Percentiles rank a stretch among this genome's conserved stretches.
These are phyloP conservation scores for Lissocephala sabroskyi DNA, from an alignment of 2,888 invertebrate species.

Conservation along the genomic window DNA sequence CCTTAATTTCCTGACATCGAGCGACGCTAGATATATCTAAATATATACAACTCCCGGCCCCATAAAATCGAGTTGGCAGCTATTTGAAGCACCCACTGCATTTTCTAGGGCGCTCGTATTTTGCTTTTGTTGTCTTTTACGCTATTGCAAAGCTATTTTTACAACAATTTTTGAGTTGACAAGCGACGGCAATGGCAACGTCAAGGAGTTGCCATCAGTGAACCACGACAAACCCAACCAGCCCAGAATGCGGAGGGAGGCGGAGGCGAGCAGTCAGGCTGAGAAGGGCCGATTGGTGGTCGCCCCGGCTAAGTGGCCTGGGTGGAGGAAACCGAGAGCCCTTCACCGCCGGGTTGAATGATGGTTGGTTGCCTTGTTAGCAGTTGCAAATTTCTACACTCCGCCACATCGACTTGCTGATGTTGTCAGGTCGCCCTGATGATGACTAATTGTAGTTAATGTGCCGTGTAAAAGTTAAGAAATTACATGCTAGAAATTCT, in stretches of 20 bases:
- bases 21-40: too few relatives aligned
- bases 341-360: too few relatives aligned
- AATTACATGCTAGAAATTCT: too few relatives aligned
- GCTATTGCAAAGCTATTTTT: conserved; percentile 57
- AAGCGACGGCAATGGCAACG: conserved; percentile 48
- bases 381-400: conserved; percentile 20
- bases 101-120: conserved; percentile 16
- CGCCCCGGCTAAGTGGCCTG: conserved; percentile 58
- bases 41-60: not conserved
- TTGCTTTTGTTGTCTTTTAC: conserved; percentile 27
- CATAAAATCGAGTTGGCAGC: too few relatives aligned
- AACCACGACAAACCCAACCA: conserved; percentile 33
- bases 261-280: too few relatives aligned
- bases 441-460: conserved; percentile 59
- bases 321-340: too few relatives aligned
- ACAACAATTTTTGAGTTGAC: conserved; percentile 60
- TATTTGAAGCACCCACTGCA: conserved; percentile 5
- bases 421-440: conserved; percentile 43
- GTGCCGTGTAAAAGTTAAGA: conserved; percentile 32
- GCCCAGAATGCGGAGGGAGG: too few relatives aligned
- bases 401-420: conserved; percentile 27
- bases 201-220: conserved; percentile 38
- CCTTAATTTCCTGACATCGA: too few relatives aligned
- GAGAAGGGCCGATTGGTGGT: too few relatives aligned
- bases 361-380: not conserved